These are phyloP conservation scores for Oxycera nigricornis DNA, from an alignment of 2,888 invertebrate genomes.

Conservation along the genomic window DNA sequence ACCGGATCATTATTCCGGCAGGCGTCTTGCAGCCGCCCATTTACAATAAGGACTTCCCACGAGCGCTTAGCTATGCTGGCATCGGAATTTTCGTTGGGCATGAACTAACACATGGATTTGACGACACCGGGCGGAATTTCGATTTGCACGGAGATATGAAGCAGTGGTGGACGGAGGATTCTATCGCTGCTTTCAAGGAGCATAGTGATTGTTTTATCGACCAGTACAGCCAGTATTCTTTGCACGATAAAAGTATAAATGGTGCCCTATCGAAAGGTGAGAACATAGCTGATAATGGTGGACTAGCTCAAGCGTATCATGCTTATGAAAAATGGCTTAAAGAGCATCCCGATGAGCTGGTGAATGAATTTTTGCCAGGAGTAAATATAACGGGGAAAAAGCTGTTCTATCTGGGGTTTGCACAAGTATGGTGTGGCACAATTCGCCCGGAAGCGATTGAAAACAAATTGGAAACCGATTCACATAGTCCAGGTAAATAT, in stretches of 20 bases:
- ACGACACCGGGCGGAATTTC: constrained; percentile 49
- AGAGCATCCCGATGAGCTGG: constrained; percentile 19
- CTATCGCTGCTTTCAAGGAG: constrained; percentile 45
- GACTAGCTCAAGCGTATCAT: constrained; percentile 48
- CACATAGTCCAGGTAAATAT: constrained; percentile 49
- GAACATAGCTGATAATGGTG: constrained; percentile 51
- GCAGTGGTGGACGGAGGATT: constrained; percentile 49
- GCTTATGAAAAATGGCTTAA: constrained; percentile 49
- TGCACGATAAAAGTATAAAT: constrained; percentile 48
- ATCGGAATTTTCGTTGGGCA: constrained; percentile 51
- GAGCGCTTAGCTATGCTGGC: constrained; percentile 54
- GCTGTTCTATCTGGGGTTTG: constrained; percentile 50
- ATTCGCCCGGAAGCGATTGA: constrained; percentile 48
- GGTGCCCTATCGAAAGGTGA: constrained; percentile 47
- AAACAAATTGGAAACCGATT: constrained; percentile 47
- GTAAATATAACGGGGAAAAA: constrained; percentile 48
- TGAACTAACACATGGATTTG: constrained; percentile 51
- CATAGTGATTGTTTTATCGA: constrained; percentile 48
- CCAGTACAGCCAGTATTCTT: constrained; percentile 49
- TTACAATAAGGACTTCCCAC: constrained; percentile 83
- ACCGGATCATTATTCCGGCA: constrained; percentile 92
- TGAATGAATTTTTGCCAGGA: constrained; percentile 48
- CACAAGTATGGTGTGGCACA: constrained; percentile 50
- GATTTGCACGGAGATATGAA: constrained; percentile 47
- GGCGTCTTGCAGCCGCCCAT: constrained; percentile 91